Percentiles rank a stretch among this genome's conserved stretches.
These are phyloP conservation scores for Drosophila subpulchrella DNA, from an alignment of 1,140 invertebrate species.

Conservation along the genomic window DNA sequence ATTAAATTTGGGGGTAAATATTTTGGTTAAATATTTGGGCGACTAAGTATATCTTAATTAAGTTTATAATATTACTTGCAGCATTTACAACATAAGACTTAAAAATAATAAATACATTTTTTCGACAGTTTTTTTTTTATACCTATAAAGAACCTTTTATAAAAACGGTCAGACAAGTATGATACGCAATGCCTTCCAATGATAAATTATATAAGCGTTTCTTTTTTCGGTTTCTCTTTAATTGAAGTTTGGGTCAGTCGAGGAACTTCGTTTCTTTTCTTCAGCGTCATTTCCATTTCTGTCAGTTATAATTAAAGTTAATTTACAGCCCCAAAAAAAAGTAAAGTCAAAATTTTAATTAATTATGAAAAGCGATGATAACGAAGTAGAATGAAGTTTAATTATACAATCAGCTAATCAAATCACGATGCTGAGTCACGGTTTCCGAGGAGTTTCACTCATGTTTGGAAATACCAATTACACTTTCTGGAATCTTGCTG, in stretches of 20 bases:
- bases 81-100: too few relatives aligned
- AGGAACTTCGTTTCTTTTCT: slow-evolving; percentile 15
- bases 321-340: slow-evolving; percentile 20
- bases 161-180: background rate
- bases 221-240: background rate
- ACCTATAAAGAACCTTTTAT: background rate
- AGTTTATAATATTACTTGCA: too few relatives aligned
- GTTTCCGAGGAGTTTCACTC: background rate
- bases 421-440: slow-evolving; percentile 34
- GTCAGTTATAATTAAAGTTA: slow-evolving; percentile 48
- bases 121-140: too few relatives aligned
- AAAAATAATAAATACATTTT: too few relatives aligned
- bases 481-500: background rate
- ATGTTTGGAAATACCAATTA: background rate
- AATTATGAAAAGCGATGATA: slow-evolving; percentile 17
- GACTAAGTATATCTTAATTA: background rate
- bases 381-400: slow-evolving; percentile 28
- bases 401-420: slow-evolving; percentile 13
- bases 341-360: slow-evolving; percentile 13
- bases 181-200: background rate
- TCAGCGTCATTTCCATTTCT: slow-evolving; percentile 15
- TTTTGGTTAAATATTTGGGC: background rate
- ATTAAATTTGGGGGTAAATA: too few relatives aligned
- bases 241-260: slow-evolving; percentile 15
- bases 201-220: background rate